Evolutionary conservation across 2,888 invertebrate genomes (phyloP), one percentile per base, ranked within the genome.

Genomic region (Amorpha juglandis): DNA sequence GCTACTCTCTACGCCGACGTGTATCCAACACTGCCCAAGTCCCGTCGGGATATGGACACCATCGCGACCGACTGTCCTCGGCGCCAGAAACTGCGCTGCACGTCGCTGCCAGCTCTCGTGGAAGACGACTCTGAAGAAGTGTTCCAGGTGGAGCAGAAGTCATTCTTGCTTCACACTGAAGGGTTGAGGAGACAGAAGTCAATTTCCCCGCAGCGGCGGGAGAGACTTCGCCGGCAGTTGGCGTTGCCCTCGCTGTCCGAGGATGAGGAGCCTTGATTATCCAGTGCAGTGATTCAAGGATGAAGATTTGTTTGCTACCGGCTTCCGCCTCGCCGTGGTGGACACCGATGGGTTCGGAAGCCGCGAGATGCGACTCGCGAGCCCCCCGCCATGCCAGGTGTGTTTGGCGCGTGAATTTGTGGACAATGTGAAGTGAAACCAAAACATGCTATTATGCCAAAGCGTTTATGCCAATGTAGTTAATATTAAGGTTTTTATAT

Each of bases 261-360:
- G 67, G 92, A 93, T 35, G 92, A 93, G 76, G 92, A 93, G 82
- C 92, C 92, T 78, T 93, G 92, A 93, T 82, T 80, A 66, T 63
- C 62, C 68, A 48, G 71, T 70, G 70, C 63, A 62, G 62, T 67
- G 70, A 69, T 71, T 73, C 73, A 78, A 85, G 85, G 87, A 88
- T 84, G 89, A 90, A 90, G 90, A 79, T 80, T 78, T 79, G 81
- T 78, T 78, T 75, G 80, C 81, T 78, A 80, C 78, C 78, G 78
- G 78, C 78, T 75, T 70, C 75, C 70, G 72, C 71, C 72, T 63
- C 63, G 68, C 69, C 63, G 50, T 63, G 63, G 52, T 55, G 66
- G 52, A 66, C 58, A 48, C 47, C 64, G 53, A 53, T 38, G 53
- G 62, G n/a, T 27, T 52, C 21, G 27, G 52, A 51, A 52, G 62